Evolutionary conservation across 1,140 invertebrate species (phyloP).

Genomic region (Palaemon carinicauda): DNA sequence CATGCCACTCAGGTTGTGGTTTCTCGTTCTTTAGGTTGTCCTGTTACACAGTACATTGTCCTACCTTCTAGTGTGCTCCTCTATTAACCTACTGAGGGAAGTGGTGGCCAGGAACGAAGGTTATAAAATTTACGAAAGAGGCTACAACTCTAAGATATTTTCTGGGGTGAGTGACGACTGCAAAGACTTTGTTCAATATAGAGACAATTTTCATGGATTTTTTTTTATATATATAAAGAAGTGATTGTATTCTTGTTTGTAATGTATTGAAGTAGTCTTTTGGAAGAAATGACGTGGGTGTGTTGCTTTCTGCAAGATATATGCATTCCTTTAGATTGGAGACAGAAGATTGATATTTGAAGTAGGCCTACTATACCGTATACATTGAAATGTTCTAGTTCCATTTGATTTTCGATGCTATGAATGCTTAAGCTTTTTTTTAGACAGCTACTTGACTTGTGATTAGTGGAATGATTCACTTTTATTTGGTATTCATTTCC

Average conservation of each 20-base stretch:
- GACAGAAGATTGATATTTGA: too few species aligned
- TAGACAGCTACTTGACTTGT: too few species aligned
- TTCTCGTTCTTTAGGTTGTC: slow-evolving; percentile 41
- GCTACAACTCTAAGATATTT: slow-evolving; percentile 51
- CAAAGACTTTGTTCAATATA: too few species aligned
- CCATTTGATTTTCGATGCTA: too few species aligned
- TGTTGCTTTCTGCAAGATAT: too few species aligned
- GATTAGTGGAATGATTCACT: too few species aligned
- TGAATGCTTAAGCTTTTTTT: too few species aligned
- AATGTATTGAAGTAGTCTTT: neutral
- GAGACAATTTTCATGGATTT: neutral
- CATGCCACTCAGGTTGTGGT: slow-evolving; percentile 28
- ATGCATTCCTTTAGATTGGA: too few species aligned
- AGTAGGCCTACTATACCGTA: too few species aligned
- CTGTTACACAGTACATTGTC: slow-evolving; percentile 48
- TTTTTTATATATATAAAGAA: neutral
- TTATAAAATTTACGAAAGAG: slow-evolving; percentile 49
- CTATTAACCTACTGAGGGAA: slow-evolving; percentile 52
- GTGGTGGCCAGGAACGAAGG: slow-evolving; percentile 51
- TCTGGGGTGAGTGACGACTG: slow-evolving; percentile 39
- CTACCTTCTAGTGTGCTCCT: slow-evolving; percentile 50
- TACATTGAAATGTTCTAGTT: too few species aligned
- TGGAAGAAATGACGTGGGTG: too few species aligned
- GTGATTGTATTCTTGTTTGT: neutral
- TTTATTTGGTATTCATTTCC: too few species aligned